These are phyloP conservation scores for Planococcus citri DNA, from an alignment of 1,140 invertebrate genomes.

Conservation along the genomic window DNA sequence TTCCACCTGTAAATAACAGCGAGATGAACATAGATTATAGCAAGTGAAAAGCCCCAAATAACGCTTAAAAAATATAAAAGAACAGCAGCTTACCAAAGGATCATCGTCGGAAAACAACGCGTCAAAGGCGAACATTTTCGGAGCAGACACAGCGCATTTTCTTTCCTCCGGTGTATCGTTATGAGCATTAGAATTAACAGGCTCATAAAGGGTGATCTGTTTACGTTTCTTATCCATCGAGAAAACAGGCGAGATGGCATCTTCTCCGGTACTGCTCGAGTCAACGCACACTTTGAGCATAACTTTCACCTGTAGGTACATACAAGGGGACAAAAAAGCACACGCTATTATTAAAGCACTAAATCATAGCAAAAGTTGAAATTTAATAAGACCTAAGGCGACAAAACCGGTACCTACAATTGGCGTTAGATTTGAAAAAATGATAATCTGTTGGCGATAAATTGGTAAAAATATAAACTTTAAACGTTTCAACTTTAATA, in stretches of 20 bases:
- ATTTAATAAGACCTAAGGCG: background rate
- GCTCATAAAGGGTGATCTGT: constrained; percentile 30
- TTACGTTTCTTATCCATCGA: constrained; percentile 28
- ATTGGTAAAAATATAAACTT: constrained; percentile 9
- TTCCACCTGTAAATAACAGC: constrained; percentile 40
- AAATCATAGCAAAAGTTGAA: background rate
- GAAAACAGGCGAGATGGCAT: constrained; percentile 21
- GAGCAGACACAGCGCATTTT: constrained; percentile 53
- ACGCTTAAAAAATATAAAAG: too few species aligned
- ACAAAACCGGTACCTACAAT: background rate
- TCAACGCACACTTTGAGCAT: constrained; percentile 27
- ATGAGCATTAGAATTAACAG: constrained; percentile 21
- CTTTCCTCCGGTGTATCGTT: constrained; percentile 27
- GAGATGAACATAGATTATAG: background rate
- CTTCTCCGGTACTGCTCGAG: background rate
- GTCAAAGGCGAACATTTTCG: constrained; percentile 95
- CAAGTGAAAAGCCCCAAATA: too few species aligned
- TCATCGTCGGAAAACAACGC: constrained; percentile 84
- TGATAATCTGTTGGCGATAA: constrained; percentile 11
- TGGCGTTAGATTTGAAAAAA: constrained; percentile 9
- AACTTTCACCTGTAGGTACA: constrained; percentile 29
- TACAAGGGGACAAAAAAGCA: background rate
- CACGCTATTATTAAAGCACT: background rate
- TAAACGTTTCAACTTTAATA: constrained; percentile 12
- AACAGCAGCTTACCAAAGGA: constrained; percentile 59